Base-by-base conservation (phyloP, 2,113 vertebrate genomes). In the Gila orcuttii region DNA sequence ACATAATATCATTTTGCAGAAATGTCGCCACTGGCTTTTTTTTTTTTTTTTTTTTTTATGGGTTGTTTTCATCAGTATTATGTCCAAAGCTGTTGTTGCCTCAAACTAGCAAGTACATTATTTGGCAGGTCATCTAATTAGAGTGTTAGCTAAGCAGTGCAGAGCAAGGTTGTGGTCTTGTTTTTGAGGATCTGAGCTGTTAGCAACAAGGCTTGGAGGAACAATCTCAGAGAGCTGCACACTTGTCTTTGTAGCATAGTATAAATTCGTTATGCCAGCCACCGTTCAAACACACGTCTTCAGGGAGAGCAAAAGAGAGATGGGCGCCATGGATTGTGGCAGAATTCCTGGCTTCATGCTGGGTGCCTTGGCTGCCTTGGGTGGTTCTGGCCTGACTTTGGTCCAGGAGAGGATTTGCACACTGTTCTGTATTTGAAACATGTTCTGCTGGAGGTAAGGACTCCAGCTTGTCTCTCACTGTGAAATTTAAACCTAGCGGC, bases 351-450 rank as follows among this genome's bases (percentile, higher is more conserved):
- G 82, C 69, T 71, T 52, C 21, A 15, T 8, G 59, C 25, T 71
- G 69, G 59, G 19, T 2, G 52, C 50, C 47, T 68, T 71, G 21
- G 36, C 39, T 66, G 79, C 89, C 85, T 74, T 52, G 55, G 82
- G 85, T 84, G 79, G 64, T 80, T 83, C 73, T 88, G 83, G 85
- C 80, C 82, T 28, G 36, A 33, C 19, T 73, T 33, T 57, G 45
- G 50, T 79, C 68, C 83, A 86, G 60, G 39, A 79, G 59, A 71
- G 57, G 84, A 88, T 84, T 79, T 73, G 64, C 74, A 85, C 42
- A 73, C 69, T 84, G 55, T 52, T 57, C 15, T 76, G 68, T 71
- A 74, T 83, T 86, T 79, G 85, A 80, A 83, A 78, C 86, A 81
- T 84, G 83, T 82, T 59, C 73, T 73, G 83, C 87, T 57, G 60